Evolutionary conservation across 1,140 invertebrate genomes (phyloP).

Genomic region (Manduca sexta): DNA sequence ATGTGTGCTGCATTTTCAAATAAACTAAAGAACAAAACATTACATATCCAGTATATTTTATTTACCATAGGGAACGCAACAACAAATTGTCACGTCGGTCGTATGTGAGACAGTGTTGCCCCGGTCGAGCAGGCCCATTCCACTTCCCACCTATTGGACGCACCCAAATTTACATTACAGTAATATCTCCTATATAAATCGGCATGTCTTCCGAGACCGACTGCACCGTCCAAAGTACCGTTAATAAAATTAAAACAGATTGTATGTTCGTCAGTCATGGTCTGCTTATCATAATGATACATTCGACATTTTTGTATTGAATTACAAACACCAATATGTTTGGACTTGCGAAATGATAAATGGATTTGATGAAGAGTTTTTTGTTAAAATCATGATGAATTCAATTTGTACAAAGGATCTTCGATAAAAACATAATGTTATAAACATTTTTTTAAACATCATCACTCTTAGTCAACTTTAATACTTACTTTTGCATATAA

Average conservation of each 20-base stretch:
- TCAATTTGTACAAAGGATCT: too few species aligned
- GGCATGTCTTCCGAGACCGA: neutral
- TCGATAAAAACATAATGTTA: too few species aligned
- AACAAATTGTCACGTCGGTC: too few species aligned
- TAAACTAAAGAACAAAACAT: neutral
- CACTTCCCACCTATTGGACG: too few species aligned
- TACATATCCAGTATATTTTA: too few species aligned
- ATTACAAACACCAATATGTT: neutral
- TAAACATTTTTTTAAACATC: neutral
- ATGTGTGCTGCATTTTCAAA: neutral
- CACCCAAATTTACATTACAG: too few species aligned
- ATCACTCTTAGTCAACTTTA: neutral
- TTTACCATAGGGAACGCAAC: too few species aligned
- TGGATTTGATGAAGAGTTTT: too few species aligned
- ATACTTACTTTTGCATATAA: neutral
- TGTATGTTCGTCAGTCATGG: neutral
- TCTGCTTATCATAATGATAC: neutral
- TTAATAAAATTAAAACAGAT: slow-evolving; percentile 6
- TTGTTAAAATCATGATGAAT: too few species aligned
- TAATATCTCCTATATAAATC: neutral
- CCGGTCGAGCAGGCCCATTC: too few species aligned
- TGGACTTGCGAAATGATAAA: too few species aligned
- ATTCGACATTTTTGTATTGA: neutral
- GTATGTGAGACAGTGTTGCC: too few species aligned
- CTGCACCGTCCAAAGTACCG: neutral